Base-by-base conservation (phyloP, 2,797 vertebrate genomes). In the Clarias platycephalus region DNA sequence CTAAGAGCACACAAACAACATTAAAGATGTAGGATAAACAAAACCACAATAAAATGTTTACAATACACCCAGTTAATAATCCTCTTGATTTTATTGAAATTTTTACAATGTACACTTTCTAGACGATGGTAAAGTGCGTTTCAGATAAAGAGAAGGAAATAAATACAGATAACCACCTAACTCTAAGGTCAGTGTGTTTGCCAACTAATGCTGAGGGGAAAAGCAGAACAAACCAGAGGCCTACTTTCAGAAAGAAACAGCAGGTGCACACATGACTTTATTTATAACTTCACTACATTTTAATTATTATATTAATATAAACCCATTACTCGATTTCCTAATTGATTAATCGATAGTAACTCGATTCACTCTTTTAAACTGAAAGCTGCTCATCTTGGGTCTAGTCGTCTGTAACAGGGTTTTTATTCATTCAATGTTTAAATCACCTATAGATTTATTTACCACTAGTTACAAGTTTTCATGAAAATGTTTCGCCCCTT, bases 91-190 rank as follows among this genome's bases (percentile, higher is more conserved):
- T 62, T n/a, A 77, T 77, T 93, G 92, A 91, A 24, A 1, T 20
- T 58, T 84, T 89, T 86, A 91, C 86, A 93, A 92, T 91, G 88
- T 91, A 92, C 92, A 93, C 90, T 92, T 93, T 92, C 88, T 86
- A 88, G 87, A 89, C 83, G 89, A 90, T 82, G 8, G 81, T 93
- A 93, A 95, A 95, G 94, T 94, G 94, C 92, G n/a, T 89, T 89
- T 87, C 66, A 79, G 85, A 86, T 89, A 81, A 13, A 60, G 24
- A 72, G 15, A 37, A 79, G 18, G 76, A 80, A 71, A 79, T 55
- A 57, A 68, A 75, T 79, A 84, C 53, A 55, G 49, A 37, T 26
- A 53, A 72, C 28, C 49, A 44, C 34, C 44, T 1, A 3, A 44
- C 22, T 72, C 18, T 49, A 62, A 68, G 37, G 70, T 55, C 82